phyloP scores from a whole-genome alignment of 2,113 vertebrate species.

The Lepisosteus oculatus region DNA sequence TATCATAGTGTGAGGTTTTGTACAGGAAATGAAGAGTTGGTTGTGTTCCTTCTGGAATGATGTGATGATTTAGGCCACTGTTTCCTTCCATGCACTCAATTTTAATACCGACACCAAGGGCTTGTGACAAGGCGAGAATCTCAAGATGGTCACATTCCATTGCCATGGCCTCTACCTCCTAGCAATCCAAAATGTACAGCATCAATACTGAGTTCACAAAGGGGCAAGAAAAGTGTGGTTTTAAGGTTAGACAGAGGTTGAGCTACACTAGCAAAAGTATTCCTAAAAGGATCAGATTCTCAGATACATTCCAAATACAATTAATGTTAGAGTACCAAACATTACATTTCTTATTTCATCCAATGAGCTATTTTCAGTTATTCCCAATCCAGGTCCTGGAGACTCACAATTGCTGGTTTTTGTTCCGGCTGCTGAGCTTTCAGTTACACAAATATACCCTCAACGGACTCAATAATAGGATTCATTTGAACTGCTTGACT shows the following conservation, averaged over 20 bases:
- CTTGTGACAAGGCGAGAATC: slow-evolving; percentile 72
- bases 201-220: background rate
- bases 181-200: slow-evolving; percentile 11
- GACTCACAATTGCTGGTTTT: no score
- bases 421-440: no score
- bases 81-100: slow-evolving; percentile 64
- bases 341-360: no score
- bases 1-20: slow-evolving; percentile 69
- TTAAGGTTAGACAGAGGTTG: background rate
- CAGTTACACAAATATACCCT: no score
- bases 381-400: no score
- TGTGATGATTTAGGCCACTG: slow-evolving; percentile 53
- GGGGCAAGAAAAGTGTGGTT: background rate
- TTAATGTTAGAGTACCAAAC: no score
- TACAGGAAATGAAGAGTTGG: slow-evolving; percentile 64
- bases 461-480: no score
- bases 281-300: no score
- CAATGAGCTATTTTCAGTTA: no score
- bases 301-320: no score
- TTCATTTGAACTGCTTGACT: no score
- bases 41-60: slow-evolving; percentile 69
- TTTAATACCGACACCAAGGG: slow-evolving; percentile 61
- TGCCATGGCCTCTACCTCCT: slow-evolving; percentile 75
- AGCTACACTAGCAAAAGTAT: no score
- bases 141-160: slow-evolving; percentile 72